phyloP scores from a whole-genome alignment of 1,140 invertebrate species.

The Anoplophora glabripennis region DNA sequence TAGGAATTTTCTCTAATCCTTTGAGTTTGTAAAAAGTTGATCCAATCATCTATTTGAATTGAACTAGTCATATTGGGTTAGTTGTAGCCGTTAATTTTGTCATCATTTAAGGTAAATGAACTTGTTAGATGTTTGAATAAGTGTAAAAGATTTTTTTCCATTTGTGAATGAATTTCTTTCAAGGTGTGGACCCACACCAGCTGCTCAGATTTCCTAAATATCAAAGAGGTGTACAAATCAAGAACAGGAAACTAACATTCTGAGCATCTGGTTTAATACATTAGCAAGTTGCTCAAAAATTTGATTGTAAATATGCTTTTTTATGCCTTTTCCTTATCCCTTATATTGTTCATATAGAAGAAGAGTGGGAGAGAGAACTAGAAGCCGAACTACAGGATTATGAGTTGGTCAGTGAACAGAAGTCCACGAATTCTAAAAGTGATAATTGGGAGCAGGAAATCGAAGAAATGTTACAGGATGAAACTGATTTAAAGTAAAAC shows the following conservation, averaged over 20 bases:
- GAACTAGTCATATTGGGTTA: too few relatives aligned
- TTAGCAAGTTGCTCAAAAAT: constrained; percentile 24
- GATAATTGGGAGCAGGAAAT: constrained; percentile 46
- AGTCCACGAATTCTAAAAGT: constrained; percentile 36
- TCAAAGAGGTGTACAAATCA: constrained; percentile 19
- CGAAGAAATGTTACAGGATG: constrained; percentile 45
- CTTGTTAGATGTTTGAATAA: neutral
- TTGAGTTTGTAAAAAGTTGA: too few relatives aligned
- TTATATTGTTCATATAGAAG: constrained; percentile 57
- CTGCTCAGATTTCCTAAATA: constrained; percentile 26
- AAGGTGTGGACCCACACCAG: constrained; percentile 36
- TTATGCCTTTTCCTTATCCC: constrained; percentile 35
- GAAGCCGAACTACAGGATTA: constrained; percentile 90
- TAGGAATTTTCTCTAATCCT: too few relatives aligned
- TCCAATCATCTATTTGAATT: too few relatives aligned
- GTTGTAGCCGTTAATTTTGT: too few relatives aligned
- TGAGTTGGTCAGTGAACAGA: constrained; percentile 71
- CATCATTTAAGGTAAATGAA: too few relatives aligned
- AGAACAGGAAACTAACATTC: constrained; percentile 44
- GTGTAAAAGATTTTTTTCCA: constrained; percentile 12
- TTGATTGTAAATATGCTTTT: constrained; percentile 11
- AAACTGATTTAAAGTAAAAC: constrained; percentile 43
- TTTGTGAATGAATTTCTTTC: constrained; percentile 13
- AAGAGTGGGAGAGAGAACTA: constrained; percentile 91
- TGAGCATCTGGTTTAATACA: constrained; percentile 40